These are phyloP conservation scores for Bursaphelenchus okinawaensis DNA, from an alignment of 2,888 invertebrate species.

Conservation along the genomic window DNA sequence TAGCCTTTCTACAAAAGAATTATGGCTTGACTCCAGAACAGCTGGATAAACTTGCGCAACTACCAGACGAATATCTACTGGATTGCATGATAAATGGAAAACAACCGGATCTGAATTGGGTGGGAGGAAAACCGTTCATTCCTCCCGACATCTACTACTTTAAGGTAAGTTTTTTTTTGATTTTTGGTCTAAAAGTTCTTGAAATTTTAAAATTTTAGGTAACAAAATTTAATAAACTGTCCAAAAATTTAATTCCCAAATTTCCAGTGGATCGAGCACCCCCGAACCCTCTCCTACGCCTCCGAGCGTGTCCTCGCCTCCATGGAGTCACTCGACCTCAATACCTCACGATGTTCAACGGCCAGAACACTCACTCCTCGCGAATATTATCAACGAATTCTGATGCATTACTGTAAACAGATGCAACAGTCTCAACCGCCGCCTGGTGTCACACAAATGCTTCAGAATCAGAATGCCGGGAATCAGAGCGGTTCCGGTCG, in stretches of 20 bases:
- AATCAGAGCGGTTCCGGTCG: neutral
- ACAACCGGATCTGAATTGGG: conserved; percentile 44
- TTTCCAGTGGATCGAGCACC: conserved; percentile 57
- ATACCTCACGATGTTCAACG: conserved; percentile 53
- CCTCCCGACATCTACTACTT: conserved; percentile 58
- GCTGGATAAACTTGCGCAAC: conserved; percentile 53
- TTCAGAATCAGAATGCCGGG: neutral
- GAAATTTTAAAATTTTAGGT: neutral
- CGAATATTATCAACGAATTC: conserved; percentile 56
- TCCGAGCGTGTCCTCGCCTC: conserved; percentile 54
- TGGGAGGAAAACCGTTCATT: conserved; percentile 55
- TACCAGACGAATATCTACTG: conserved; percentile 56
- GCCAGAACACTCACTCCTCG: conserved; percentile 56
- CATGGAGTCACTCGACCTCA: conserved; percentile 57
- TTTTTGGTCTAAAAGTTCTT: neutral
- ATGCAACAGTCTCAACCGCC: neutral
- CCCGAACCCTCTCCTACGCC: conserved; percentile 55
- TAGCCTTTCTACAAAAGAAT: conserved; percentile 57
- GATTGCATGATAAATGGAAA: conserved; percentile 57
- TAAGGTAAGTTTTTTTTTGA: conserved; percentile 26
- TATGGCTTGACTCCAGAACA: conserved; percentile 58
- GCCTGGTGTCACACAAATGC: neutral
- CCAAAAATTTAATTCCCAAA: neutral
- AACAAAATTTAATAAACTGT: neutral
- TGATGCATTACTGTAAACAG: conserved; percentile 49